phyloP scores from a whole-genome alignment of 2,797 vertebrate genomes.

The Anas georgica region DNA sequence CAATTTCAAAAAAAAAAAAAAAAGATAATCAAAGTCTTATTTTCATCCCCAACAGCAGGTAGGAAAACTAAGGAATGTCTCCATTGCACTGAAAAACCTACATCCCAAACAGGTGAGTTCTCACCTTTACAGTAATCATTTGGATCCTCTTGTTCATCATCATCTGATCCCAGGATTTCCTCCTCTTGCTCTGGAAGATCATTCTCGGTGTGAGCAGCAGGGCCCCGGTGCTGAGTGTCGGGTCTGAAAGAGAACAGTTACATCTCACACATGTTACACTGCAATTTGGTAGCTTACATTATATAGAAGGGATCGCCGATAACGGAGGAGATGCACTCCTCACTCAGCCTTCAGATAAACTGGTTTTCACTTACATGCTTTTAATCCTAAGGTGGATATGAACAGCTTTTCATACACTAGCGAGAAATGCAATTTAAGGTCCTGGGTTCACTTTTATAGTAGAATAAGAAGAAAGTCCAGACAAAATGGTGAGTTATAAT shows the following conservation, averaged over 20 bases:
- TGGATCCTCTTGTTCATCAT: constrained; percentile 97
- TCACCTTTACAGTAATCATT: constrained; percentile 97
- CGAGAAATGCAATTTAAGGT: background rate
- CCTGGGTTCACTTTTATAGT: background rate
- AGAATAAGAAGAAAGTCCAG: background rate
- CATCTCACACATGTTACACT: background rate
- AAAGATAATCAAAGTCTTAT: no score
- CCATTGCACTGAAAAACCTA: background rate
- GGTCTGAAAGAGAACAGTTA: constrained; percentile 79
- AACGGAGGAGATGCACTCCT: background rate
- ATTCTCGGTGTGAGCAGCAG: constrained; percentile 85
- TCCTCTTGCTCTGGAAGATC: constrained; percentile 87
- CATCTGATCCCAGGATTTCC: constrained; percentile 95
- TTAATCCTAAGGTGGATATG: background rate
- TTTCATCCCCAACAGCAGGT: no score
- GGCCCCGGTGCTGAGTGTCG: constrained; percentile 87
- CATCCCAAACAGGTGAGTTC: background rate
- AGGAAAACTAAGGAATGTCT: background rate
- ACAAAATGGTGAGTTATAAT: background rate
- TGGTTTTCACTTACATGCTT: background rate
- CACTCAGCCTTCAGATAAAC: background rate
- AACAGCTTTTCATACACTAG: background rate
- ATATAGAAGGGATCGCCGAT: background rate
- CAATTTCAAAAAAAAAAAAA: background rate
- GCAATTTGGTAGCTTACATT: background rate